These are phyloP conservation scores for Pachydiplax longipennis DNA, from an alignment of 2,888 invertebrate genomes.

Conservation along the genomic window DNA sequence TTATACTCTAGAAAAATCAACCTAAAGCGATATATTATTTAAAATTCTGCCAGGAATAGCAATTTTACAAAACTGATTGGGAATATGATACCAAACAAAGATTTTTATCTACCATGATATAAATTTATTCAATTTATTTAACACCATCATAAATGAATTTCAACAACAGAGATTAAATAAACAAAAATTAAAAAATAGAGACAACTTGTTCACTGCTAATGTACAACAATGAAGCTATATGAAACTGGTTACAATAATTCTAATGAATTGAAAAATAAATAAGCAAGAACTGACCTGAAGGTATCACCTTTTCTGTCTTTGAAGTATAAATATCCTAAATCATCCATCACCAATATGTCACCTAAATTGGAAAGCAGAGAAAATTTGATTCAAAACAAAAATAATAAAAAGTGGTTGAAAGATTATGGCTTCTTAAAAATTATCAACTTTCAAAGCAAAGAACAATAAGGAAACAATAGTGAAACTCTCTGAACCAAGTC, in stretches of 20 bases:
- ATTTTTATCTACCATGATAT: no score
- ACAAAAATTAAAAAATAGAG: neutral
- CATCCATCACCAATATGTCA: conserved; percentile 70
- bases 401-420: neutral
- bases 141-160: no score
- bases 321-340: conserved; percentile 70
- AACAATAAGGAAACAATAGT: neutral
- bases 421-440: neutral
- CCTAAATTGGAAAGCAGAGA: conserved; percentile 53
- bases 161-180: no score
- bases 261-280: neutral
- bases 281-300: conserved; percentile 58
- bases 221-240: neutral
- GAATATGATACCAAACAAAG: no score
- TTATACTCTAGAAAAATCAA: no score
- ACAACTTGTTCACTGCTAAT: neutral
- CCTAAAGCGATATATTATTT: no score
- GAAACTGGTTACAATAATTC: neutral
- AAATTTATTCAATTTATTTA: no score
- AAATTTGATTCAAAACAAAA: neutral
- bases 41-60: no score
- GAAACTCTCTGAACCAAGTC: neutral
- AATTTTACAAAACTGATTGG: no score
- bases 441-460: neutral
- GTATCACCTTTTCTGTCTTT: conserved; percentile 72